These are phyloP conservation scores for Plutomurus gul DNA, from an alignment of 1,140 invertebrate species.

Conservation along the genomic window DNA sequence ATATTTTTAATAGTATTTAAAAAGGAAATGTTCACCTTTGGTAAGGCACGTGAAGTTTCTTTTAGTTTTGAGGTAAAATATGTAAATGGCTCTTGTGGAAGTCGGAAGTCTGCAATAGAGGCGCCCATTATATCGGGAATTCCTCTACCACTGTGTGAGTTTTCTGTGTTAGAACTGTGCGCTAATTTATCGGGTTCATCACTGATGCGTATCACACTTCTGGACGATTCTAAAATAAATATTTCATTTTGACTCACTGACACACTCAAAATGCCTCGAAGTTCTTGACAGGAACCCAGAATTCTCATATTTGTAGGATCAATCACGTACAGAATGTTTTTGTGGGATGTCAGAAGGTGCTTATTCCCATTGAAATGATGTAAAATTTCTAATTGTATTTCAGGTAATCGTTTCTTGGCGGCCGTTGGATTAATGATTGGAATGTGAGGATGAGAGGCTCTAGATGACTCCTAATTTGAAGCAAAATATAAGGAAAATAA, in stretches of 20 bases:
- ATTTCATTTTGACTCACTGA: slow-evolving; percentile 75
- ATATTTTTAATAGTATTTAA: slow-evolving; percentile 41
- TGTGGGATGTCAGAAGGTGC: slow-evolving; percentile 74
- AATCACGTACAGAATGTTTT: slow-evolving; percentile 72
- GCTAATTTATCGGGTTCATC: slow-evolving; percentile 55
- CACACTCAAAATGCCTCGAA: slow-evolving; percentile 63
- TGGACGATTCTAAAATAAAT: slow-evolving; percentile 72
- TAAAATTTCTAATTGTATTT: slow-evolving; percentile 71
- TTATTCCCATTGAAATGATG: slow-evolving; percentile 68
- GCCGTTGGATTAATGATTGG: slow-evolving; percentile 70
- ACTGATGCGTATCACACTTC: slow-evolving; percentile 69
- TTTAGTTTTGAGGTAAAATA: slow-evolving; percentile 38
- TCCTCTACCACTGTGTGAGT: not conserved
- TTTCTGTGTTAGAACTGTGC: not conserved
- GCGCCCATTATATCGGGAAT: slow-evolving; percentile 12
- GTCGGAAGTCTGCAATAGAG: not conserved
- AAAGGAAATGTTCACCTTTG: slow-evolving; percentile 26
- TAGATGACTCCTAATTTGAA: slow-evolving; percentile 24
- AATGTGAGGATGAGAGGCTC: slow-evolving; percentile 65
- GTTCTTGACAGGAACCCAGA: slow-evolving; percentile 58
- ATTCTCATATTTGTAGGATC: slow-evolving; percentile 67
- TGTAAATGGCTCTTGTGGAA: not conserved
- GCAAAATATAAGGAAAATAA: no score
- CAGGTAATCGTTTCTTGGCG: slow-evolving; percentile 56
- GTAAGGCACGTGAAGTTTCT: slow-evolving; percentile 44